These are phyloP conservation scores for Glandiceps talaboti DNA, from an alignment of 53 echinoderm and acorn worm species.

Conservation along the genomic window DNA sequence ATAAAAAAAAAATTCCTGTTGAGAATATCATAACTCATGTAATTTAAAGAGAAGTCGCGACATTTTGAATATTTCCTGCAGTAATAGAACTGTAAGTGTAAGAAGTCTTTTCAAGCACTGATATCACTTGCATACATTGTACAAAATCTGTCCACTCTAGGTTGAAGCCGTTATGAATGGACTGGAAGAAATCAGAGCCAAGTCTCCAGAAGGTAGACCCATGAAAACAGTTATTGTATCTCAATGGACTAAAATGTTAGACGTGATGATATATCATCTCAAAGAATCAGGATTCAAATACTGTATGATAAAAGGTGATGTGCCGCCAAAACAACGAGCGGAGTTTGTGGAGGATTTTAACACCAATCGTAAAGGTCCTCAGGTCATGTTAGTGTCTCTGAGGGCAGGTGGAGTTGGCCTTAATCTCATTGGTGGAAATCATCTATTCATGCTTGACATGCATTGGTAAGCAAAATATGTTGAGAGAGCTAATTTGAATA, in stretches of 20 bases:
- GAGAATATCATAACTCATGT: too few species aligned
- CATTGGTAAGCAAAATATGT: conserved; percentile 82
- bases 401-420: conserved; percentile 88
- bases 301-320: conserved; percentile 64
- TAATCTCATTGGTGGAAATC: conserved; percentile 92
- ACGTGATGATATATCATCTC: conserved; percentile 59
- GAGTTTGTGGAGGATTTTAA: conserved; percentile 90
- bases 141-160: too few species aligned
- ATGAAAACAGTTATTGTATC: conserved; percentile 81
- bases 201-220: neutral
- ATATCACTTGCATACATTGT: too few species aligned
- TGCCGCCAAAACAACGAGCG: conserved; percentile 72
- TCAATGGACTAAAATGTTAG: conserved; percentile 96
- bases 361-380: conserved; percentile 48
- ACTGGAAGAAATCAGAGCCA: conserved; percentile 6
- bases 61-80: too few species aligned
- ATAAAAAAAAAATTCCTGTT: too few species aligned
- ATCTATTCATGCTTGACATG: conserved; percentile 87
- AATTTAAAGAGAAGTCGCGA: too few species aligned
- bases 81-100: too few species aligned
- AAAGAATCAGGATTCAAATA: conserved; percentile 35
- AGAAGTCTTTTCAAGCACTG: too few species aligned
- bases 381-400: conserved; percentile 84
- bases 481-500: too few species aligned
- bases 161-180: conserved; percentile 21